Evolutionary conservation across 1,140 invertebrate genomes (phyloP), one percentile per base, ranked within the genome.

Genomic region (Trachymyrmex cornetzi): DNA sequence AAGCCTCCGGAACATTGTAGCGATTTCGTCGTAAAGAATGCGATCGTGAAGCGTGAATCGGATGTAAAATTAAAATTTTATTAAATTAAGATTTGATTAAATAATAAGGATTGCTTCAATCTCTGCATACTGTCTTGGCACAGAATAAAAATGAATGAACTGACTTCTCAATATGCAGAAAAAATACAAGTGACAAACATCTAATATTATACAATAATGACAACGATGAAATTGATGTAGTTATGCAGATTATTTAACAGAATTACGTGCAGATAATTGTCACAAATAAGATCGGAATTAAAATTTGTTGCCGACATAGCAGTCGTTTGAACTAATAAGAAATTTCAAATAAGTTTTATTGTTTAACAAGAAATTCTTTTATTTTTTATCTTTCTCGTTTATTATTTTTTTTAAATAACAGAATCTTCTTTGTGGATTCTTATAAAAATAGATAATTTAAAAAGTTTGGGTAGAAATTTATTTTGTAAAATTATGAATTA

Each of bases 1-100:
- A 34, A 59, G 9, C 61, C 24, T 59, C 19, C 11, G 48, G 55
- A 74, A 72, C 22, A 82, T 69, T 59, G 4, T 71, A 55, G 22
- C 30, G 38, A 14, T 27, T 71, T 59, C 19, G 67, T 59, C 66
- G 79, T 44, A 59, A 82, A 16, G 55, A 38, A 22, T 22, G 55
- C 55, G 22, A 16, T 74, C 3, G 55, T 67, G 50, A 74, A 61
- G 14, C 3, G 57, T 75, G 69, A 74, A 61, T 84, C 38, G 80
- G 80, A 75, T 30, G n/a, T 75, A 50, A 71, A 44, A 55, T 34
- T 12, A 38, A 1, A 67, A 24, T 80, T 80, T 5, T 34, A 55
- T 38, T 38, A 64, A 57, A 48, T 22, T 53, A 55, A 34, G 30
- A 24, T 80, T 80, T 5, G 22, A 55, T 38, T 38, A 64, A 57